Conservation (phyloP, 1,140 invertebrate genomes). For the Drosophila bifasciata region DNA sequence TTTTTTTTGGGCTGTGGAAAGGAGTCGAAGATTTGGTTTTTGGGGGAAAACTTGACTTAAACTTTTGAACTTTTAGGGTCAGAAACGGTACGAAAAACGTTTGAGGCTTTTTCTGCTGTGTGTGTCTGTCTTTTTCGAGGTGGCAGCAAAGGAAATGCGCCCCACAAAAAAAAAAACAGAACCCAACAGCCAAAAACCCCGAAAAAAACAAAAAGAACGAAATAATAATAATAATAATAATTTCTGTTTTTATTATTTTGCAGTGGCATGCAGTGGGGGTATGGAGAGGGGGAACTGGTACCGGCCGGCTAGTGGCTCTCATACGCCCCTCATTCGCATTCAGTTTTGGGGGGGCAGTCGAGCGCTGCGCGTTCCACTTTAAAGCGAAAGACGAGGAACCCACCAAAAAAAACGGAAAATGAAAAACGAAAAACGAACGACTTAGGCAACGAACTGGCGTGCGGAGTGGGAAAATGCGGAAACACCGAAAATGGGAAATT, state of each 20-base stretch:
- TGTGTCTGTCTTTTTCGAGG: slow-evolving; percentile 5
- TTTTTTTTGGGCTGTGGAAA: slow-evolving; percentile 36
- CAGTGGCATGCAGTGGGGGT: slow-evolving; percentile 21
- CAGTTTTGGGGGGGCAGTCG: slow-evolving; percentile 50
- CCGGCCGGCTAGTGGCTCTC: slow-evolving; percentile 70
- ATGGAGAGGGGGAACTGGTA: not conserved
- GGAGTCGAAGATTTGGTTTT: slow-evolving; percentile 32
- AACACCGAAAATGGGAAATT: slow-evolving; percentile 49
- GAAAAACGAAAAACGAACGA: not conserved
- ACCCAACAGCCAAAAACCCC: slow-evolving; percentile 6
- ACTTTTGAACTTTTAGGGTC: slow-evolving; percentile 48
- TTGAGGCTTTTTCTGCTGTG: slow-evolving; percentile 27
- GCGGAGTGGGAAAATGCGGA: too few species aligned
- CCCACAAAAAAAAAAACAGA: slow-evolving; percentile 33
- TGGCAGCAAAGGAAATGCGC: slow-evolving; percentile 43
- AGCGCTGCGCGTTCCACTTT: slow-evolving; percentile 67
- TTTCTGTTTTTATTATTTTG: slow-evolving; percentile 51
- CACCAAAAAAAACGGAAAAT: slow-evolving; percentile 7
- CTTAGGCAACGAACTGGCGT: too few species aligned
- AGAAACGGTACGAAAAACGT: slow-evolving; percentile 52
- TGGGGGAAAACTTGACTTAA: slow-evolving; percentile 45
- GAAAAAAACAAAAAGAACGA: slow-evolving; percentile 37
- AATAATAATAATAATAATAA: slow-evolving; percentile 74
- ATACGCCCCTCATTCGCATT: slow-evolving; percentile 76
- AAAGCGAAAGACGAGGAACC: slow-evolving; percentile 67